Conservation (phyloP, 2,797 vertebrate genomes). For the Bufotes viridis region DNA sequence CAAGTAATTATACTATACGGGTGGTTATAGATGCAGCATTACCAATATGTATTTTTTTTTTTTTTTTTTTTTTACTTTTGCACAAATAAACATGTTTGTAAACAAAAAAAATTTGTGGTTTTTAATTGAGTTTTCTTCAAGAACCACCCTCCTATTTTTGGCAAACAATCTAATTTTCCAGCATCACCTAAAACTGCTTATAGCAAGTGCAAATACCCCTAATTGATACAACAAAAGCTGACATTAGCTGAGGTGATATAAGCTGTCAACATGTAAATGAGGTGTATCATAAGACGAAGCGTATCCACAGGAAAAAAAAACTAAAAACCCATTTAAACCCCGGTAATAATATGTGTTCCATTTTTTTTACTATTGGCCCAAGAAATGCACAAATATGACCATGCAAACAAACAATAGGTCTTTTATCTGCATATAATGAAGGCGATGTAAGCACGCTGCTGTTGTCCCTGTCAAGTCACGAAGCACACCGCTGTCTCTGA, state of each 20-base stretch:
- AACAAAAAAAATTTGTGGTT: no score
- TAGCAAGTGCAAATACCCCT: neutral
- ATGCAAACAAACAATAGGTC: slow-evolving; percentile 7
- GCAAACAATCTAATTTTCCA: neutral
- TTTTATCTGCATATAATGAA: slow-evolving; percentile 20
- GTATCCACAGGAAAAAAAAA: neutral
- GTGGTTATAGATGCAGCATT: no score
- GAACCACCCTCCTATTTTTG: neutral
- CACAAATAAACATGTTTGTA: no score
- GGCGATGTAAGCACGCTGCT: neutral
- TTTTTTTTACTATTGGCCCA: neutral
- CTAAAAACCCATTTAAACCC: neutral
- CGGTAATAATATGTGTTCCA: neutral
- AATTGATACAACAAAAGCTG: neutral
- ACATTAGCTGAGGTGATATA: neutral
- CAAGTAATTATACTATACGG: no score
- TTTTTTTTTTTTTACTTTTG: no score
- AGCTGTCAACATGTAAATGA: neutral
- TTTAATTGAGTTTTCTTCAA: no score
- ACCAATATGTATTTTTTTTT: no score
- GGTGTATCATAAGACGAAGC: neutral
- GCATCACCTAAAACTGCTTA: neutral
- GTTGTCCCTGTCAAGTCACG: neutral
- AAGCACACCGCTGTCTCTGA: neutral
- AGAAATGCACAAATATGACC: neutral